Evolutionary conservation across 1,140 invertebrate genomes (phyloP), one percentile per base, ranked within the genome.

Genomic region (Varroa destructor): DNA sequence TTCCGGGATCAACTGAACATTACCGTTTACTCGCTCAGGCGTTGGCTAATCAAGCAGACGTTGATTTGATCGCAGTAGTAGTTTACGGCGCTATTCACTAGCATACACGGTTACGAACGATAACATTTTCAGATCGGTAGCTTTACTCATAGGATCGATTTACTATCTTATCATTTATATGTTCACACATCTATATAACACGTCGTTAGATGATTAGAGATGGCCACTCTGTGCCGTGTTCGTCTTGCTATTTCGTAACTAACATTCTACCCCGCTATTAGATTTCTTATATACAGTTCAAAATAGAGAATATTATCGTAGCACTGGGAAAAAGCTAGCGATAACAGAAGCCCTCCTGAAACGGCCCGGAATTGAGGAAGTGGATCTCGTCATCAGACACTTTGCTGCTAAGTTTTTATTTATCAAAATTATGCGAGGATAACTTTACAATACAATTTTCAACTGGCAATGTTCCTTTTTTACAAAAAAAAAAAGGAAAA

Each of bases 21-120:
- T 67, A 43, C 40, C 61, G 61, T 40, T 12, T 10, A 46, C 61
- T 67, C 2, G 61, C 12, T 4, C 40, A 67, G 12, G 46, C 36
- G 10, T 14, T 67, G 61, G 5, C 40, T 10, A 46, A 40, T 12
- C 1, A 37, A 8, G 40, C 40, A 12, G 61, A 46, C 8, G 61
- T 37, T 2, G 61, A 67, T 67, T 67, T 67, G 12, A 67, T 67
- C 61, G 57, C 57, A 36, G 6, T 58, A 3, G 55, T n/a, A 56
- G 55, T 56, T 10, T 56, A 56, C 10, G n/a, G 55, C 55, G 55
- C 55, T 12, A n/a, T 56, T 12, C 55, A 56, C 55, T 10, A 12
- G 10, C 10, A 10, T 56, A 10, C n/a, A n/a, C n/a, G 55, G 10
- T 56, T n/a, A 10, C n/a, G 10, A 56, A n/a, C 55, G 55, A 56